Conservation (phyloP, 2,113 vertebrate genomes). For the Tichodroma muraria region DNA sequence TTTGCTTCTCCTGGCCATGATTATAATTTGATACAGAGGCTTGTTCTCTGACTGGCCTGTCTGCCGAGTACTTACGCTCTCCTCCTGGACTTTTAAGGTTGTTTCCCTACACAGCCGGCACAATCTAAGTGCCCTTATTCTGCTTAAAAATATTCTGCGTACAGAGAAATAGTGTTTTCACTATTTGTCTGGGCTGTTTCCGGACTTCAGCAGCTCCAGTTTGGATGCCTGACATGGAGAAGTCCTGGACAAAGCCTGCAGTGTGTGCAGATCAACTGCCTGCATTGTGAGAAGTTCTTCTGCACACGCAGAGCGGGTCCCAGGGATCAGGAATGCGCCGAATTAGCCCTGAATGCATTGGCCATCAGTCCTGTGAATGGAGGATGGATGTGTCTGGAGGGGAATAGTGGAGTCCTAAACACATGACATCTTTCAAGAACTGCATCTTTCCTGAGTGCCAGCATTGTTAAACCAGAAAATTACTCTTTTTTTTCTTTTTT, state of each 20-base stretch:
- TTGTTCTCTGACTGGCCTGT: neutral
- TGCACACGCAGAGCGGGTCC: slow-evolving; percentile 18
- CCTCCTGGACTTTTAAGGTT: neutral
- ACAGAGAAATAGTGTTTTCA: slow-evolving; percentile 21
- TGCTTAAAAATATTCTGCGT: neutral
- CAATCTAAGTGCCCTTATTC: neutral
- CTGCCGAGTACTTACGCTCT: neutral
- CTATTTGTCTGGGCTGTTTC: slow-evolving; percentile 44
- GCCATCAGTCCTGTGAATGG: slow-evolving; percentile 30
- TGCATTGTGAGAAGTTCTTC: slow-evolving; percentile 38
- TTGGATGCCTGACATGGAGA: slow-evolving; percentile 44
- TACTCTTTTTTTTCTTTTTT: neutral
- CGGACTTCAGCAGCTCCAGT: slow-evolving; percentile 31
- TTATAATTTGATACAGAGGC: neutral
- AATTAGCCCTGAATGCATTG: neutral
- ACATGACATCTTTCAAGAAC: slow-evolving; percentile 4
- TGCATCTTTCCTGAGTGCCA: slow-evolving; percentile 19
- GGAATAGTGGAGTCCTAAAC: slow-evolving; percentile 6
- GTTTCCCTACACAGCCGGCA: neutral
- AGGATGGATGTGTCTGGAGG: slow-evolving; percentile 46
- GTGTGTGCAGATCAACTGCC: slow-evolving; percentile 46
- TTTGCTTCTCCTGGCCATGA: neutral
- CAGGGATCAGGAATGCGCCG: slow-evolving; percentile 28
- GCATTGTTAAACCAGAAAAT: slow-evolving; percentile 28
- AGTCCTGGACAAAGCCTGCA: slow-evolving; percentile 39